Base-by-base conservation (phyloP, 2,113 vertebrate species). In the Nesoenas mayeri region DNA sequence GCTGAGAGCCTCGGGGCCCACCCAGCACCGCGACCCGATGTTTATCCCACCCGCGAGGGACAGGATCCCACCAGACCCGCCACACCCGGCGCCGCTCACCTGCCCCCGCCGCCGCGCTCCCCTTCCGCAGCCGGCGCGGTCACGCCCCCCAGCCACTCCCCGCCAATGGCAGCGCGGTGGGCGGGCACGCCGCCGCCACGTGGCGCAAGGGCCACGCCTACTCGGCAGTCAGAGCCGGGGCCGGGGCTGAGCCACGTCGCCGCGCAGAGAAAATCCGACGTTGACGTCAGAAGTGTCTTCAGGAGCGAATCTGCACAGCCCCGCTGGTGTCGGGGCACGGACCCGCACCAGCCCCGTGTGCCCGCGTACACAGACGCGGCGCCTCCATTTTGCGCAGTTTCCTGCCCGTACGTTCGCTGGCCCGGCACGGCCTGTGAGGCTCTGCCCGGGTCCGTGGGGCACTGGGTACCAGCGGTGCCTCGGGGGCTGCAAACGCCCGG, bases 11-110 rank as follows among this genome's bases (percentile, higher is more conserved):
- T 10, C 20, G 9, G 51, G 16, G 1, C 6, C 10, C 32, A 4
- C 29, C 11, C 57, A 32, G 24, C 20, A 58, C 60, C 26, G 61
- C 29, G 15, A 11, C 2, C 36, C 5, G 25, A 15, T 44, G 42
- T 44, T 44, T 44, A 47, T 10, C 21, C 5, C 29, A 6, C 51
- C 2, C 3, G 7, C 5, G 4, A 22, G 4, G 21, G 7, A 22
- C 22, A 15, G 4, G 8, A n/a, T 8, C 9, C 11, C 25, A 0
- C 34, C 8, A 9, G 3, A 12, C 15, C 42, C 44, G 9, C 18
- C 44, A 18, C 36, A 20, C 36, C 38, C 18, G 18, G 7, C 17
- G 5, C 50, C 34, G 2, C 18, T 6, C 32, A 17, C 70, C 67
- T 25, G 4, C 60, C 7, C 5, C 50, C 16, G 6, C 50, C 16